Conservation (phyloP, 2,797 vertebrate species). For the Mormyrops boulengeri region DNA sequence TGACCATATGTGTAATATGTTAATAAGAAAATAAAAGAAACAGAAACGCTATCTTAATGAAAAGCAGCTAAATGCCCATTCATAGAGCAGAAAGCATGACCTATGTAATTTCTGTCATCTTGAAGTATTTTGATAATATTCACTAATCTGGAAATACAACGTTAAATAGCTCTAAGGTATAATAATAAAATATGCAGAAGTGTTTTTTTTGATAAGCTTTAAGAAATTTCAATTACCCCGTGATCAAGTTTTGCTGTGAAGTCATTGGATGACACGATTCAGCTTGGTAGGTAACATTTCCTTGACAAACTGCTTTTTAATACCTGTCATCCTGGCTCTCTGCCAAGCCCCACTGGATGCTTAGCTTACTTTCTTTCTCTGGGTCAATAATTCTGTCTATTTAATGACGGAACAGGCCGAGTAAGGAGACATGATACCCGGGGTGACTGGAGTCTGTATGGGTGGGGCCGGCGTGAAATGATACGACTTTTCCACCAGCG, state of each 20-base stretch:
- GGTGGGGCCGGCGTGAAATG: slow-evolving; percentile 6
- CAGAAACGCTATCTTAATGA: neutral
- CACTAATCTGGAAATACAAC: neutral
- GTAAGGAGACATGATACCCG: neutral
- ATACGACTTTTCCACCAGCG: slow-evolving; percentile 24
- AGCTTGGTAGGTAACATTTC: neutral
- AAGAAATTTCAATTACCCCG: neutral
- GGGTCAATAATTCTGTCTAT: neutral
- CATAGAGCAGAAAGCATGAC: neutral
- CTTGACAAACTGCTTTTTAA: neutral
- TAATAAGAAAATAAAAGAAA: neutral
- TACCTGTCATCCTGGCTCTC: neutral
- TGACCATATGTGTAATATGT: neutral
- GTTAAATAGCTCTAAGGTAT: neutral
- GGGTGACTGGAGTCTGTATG: slow-evolving; percentile 30
- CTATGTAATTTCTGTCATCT: neutral
- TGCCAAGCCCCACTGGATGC: neutral
- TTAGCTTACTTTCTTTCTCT: neutral
- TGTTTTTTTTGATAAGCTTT: neutral
- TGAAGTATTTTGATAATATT: neutral
- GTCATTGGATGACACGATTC: neutral
- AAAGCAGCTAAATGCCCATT: neutral
- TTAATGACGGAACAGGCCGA: neutral
- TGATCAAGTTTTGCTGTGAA: neutral
- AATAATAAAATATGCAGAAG: neutral